Percentiles rank a stretch among this genome's conserved stretches.
Conservation (phyloP, 2,797 vertebrate species). For the Siniperca obscura region DNA sequence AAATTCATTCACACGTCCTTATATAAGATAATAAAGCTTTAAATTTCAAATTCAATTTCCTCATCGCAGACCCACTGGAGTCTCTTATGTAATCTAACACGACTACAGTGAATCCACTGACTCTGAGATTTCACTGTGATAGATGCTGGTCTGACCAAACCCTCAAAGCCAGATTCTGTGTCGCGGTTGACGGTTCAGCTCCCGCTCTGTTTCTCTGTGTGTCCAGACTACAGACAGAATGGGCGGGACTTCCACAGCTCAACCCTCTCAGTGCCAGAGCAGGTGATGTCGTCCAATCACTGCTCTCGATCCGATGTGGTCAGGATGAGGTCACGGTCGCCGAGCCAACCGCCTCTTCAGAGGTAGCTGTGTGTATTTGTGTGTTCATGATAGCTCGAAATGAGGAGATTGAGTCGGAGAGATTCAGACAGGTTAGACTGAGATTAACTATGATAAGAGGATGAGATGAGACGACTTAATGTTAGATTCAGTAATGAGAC, state of each 20-base stretch:
- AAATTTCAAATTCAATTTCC: too few species aligned
- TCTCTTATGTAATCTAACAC: too few species aligned
- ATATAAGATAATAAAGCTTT: too few species aligned
- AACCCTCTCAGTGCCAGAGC: conserved; percentile 94
- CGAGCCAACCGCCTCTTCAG: conserved; percentile 92
- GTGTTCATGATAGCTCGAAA: too few species aligned
- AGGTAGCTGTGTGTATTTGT: conserved; percentile 80
- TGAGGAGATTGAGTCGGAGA: background rate
- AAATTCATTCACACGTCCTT: background rate
- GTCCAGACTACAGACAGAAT: conserved; percentile 91
- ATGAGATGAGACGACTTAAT: too few species aligned
- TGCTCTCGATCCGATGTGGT: conserved; percentile 89
- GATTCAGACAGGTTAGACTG: background rate
- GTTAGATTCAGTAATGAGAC: too few species aligned
- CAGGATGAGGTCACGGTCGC: conserved; percentile 92
- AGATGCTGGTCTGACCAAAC: background rate
- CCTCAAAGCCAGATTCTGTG: background rate
- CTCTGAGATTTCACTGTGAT: background rate
- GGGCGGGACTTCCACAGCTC: conserved; percentile 94
- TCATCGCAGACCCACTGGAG: too few species aligned
- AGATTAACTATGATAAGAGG: background rate
- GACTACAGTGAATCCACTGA: too few species aligned
- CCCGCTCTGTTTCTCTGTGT: background rate
- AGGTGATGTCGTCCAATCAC: conserved; percentile 94
- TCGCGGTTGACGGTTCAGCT: background rate